Evolutionary conservation across 2,888 invertebrate genomes (phyloP), one percentile per base, ranked within the genome.

Genomic region (Junonia oenone): DNA sequence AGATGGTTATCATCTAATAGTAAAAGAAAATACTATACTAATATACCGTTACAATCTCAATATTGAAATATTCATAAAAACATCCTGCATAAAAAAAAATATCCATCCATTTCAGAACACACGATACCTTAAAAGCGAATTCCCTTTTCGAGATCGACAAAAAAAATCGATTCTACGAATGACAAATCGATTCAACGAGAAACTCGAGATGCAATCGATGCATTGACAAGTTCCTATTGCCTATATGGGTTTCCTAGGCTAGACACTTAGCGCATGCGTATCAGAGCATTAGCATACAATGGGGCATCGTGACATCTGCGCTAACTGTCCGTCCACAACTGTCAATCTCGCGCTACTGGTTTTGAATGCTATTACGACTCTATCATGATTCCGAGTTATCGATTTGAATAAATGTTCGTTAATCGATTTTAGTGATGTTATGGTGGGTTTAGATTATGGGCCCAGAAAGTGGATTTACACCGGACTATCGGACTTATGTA

Each of bases 291-390:
- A 63, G 45, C 68, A 69, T 69, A 69, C 68, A 69, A 69, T 69
- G 55, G 65, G 33, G 31, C 45, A 51, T 52, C 61, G 59, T 52
- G 65, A 58, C 64, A 49, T 55, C 52, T 22, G 11, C 51, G 45
- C 22, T 55, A 59, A 62, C 63, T 56, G 64, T 63, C 62, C 54
- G 26, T n/a, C 11, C 26, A 14, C n/a, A 38, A 38, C 65, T 65
- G 71, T 68, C 71, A 71, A 67, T 69, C 67, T 59, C 45, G 47
- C 35, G 69, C 71, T 69, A 69, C 68, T 55, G 64, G 63, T 55
- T 50, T 63, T 63, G 68, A 68, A 66, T 65, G 63, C 66, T 54
- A 60, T 60, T 58, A 55, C 47, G 48, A 22, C 54, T 54, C 43
- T 43, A 54, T 54, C 54, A 48, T 15, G 43, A 49, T 54, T 27